Evolutionary conservation across 2,888 invertebrate genomes (phyloP).

Genomic region (Eupithecia inturbata): DNA sequence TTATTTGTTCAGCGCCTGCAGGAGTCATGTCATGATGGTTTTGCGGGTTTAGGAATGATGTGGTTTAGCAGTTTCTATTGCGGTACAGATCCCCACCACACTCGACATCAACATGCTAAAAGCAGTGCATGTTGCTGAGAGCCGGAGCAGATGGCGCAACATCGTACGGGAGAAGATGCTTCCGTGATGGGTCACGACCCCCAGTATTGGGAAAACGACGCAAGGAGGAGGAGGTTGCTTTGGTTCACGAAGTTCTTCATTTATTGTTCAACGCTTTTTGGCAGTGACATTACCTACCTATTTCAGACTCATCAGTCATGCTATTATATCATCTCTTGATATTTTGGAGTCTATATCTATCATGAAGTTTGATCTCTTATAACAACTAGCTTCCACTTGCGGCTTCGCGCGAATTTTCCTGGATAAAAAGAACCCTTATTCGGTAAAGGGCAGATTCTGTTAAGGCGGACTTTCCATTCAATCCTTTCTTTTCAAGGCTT

Average conservation of each 20-base stretch:
- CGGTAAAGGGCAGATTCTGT: not conserved
- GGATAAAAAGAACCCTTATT: not conserved
- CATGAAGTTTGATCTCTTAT: not conserved
- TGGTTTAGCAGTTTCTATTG: not conserved
- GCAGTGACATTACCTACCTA: not conserved
- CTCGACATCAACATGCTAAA: too few relatives aligned
- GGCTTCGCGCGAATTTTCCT: not conserved
- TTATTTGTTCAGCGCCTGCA: not conserved
- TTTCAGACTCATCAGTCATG: constrained; percentile 10
- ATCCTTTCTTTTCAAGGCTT: not conserved
- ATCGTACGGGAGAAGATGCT: too few relatives aligned
- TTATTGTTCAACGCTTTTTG: constrained; percentile 4
- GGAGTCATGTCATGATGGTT: not conserved
- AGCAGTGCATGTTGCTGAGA: too few relatives aligned
- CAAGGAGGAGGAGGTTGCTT: too few relatives aligned
- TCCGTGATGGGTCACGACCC: too few relatives aligned
- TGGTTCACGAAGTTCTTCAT: not conserved
- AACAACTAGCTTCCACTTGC: not conserved
- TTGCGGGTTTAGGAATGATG: not conserved
- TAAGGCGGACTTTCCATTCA: not conserved
- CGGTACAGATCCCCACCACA: too few relatives aligned
- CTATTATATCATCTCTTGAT: not conserved
- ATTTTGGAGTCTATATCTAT: not conserved
- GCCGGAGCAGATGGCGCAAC: too few relatives aligned
- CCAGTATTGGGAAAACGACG: too few relatives aligned